Conservation (phyloP, 2,113 vertebrate species). For the Nothocercus julius region DNA sequence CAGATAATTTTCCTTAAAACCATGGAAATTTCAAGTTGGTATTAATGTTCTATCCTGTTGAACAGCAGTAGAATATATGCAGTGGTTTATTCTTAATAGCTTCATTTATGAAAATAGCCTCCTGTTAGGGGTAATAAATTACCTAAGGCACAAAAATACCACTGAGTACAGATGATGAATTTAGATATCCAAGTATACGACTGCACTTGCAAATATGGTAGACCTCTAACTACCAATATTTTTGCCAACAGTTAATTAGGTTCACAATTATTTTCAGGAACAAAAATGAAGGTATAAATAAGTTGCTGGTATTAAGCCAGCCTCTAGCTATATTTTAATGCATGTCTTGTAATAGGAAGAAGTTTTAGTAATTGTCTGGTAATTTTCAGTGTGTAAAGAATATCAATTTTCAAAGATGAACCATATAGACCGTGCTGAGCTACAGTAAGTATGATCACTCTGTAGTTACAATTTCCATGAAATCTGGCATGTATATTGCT, state of each 20-base stretch:
- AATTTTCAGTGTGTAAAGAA: background rate
- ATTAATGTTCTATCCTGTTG: slow-evolving; percentile 31
- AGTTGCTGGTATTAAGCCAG: slow-evolving; percentile 45
- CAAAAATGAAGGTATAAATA: slow-evolving; percentile 60
- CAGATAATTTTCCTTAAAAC: slow-evolving; percentile 55
- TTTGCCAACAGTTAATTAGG: slow-evolving; percentile 68
- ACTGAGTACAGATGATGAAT: slow-evolving; percentile 9
- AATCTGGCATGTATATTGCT: background rate
- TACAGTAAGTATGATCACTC: background rate
- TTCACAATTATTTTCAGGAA: slow-evolving; percentile 62
- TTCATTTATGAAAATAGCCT: slow-evolving; percentile 64
- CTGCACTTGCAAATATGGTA: slow-evolving; percentile 53
- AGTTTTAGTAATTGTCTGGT: background rate
- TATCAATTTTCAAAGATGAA: background rate
- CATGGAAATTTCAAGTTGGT: slow-evolving; percentile 35
- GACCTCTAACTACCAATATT: slow-evolving; percentile 50
- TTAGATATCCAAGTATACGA: background rate
- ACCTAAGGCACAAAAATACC: slow-evolving; percentile 52
- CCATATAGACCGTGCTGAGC: background rate
- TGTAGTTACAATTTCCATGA: background rate
- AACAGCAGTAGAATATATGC: slow-evolving; percentile 40
- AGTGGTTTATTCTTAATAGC: slow-evolving; percentile 58
- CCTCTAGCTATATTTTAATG: slow-evolving; percentile 35
- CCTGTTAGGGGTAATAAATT: slow-evolving; percentile 57
- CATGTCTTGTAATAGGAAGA: background rate